phyloP scores from a whole-genome alignment of 35 echinoderm and acorn worm genomes.

The Apostichopus californicus region DNA sequence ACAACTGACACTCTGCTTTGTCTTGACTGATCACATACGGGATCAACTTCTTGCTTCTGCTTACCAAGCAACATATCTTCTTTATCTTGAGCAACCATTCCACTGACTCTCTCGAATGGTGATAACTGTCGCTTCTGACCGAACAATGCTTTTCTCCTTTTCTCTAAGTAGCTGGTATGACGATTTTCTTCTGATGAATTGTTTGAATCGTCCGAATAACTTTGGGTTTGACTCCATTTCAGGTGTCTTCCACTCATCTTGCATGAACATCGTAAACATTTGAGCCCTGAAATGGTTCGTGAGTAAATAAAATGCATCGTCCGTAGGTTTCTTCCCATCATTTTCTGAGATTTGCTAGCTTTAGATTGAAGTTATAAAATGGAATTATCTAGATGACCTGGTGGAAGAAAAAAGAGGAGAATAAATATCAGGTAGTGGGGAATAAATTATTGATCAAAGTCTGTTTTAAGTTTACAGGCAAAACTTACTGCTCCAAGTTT shows the following conservation, averaged over 20 bases:
- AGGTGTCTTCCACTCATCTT: neutral
- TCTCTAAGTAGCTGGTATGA: slow-evolving; percentile 14
- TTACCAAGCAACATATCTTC: neutral
- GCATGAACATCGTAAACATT: neutral
- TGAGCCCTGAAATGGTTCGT: neutral
- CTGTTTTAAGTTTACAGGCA: no score
- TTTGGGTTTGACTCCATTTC: no score
- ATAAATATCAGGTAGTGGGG: no score
- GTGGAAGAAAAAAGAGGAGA: neutral
- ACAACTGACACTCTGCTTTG: neutral
- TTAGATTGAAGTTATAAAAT: no score
- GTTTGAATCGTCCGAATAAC: no score
- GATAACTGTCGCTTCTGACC: slow-evolving; percentile 46
- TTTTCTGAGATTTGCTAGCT: neutral
- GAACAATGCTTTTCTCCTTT: slow-evolving; percentile 42
- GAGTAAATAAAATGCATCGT: neutral
- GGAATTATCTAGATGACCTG: neutral
- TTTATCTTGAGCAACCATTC: slow-evolving; percentile 29
- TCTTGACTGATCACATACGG: neutral
- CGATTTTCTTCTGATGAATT: neutral
- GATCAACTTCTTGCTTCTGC: neutral
- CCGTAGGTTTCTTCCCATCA: no score
- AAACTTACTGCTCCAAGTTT: no score
- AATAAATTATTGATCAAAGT: no score
- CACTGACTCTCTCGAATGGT: slow-evolving; percentile 54